A percentile compares a stretch with the other conserved stretches of the same genome.
Conservation (phyloP, 92 coral and sea anemone genomes). For the Epizoanthus scotinus region DNA sequence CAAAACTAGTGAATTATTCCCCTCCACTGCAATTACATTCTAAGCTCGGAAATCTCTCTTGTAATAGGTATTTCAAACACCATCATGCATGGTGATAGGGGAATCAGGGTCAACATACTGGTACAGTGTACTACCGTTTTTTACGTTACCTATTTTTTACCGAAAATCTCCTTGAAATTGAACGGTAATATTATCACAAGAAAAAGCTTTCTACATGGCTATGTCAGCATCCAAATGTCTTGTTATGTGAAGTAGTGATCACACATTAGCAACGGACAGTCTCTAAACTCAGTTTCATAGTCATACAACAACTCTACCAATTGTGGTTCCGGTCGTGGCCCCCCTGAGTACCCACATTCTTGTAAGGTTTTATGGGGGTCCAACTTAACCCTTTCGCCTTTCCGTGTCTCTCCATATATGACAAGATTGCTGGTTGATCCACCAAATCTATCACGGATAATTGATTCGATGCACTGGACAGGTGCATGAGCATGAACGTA, state of each 20-base stretch:
- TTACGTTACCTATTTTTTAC: no score
- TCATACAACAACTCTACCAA: conserved; percentile 86
- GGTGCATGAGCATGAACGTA: conserved; percentile 86
- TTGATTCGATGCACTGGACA: conserved; percentile 70
- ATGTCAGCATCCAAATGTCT: no score
- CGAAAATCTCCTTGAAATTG: no score
- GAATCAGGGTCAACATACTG: no score
- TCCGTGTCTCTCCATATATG: conserved; percentile 72
- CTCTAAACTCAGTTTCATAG: conserved; percentile 89
- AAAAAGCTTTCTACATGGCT: no score
- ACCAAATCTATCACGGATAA: conserved; percentile 81
- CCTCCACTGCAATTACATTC: no score
- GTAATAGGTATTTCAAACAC: no score
- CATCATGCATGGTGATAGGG: no score
- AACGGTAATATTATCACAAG: no score
- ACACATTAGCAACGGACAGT: conserved; percentile 94
- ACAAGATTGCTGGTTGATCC: conserved; percentile 78
- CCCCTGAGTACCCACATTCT: conserved; percentile 88
- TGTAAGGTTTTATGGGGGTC: conserved; percentile 80
- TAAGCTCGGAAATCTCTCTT: no score
- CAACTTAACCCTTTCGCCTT: conserved; percentile 74
- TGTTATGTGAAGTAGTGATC: conserved; percentile 84
- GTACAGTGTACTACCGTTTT: no score
- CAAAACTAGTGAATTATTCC: no score
- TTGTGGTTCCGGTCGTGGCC: conserved; percentile 91